Percentiles rank a stretch among this genome's conserved stretches.
These are phyloP conservation scores for Dysdera silvatica DNA, from an alignment of 1,140 invertebrate genomes.

Conservation along the genomic window DNA sequence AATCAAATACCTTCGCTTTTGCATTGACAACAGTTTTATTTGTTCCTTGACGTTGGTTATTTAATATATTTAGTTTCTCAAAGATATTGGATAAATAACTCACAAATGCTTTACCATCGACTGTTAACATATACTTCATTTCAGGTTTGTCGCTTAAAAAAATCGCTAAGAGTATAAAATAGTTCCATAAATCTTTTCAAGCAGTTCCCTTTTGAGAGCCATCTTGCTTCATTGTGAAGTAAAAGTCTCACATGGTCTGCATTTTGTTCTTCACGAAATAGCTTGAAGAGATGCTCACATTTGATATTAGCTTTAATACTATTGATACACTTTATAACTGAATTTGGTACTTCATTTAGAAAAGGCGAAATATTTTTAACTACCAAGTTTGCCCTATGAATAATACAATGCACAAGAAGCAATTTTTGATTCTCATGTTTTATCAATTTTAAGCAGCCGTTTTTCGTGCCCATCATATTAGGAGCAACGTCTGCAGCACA, in stretches of 20 bases:
- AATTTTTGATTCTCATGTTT: constrained; percentile 11
- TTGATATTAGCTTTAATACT: background rate
- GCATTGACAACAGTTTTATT: constrained; percentile 26
- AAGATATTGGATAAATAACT: constrained; percentile 28
- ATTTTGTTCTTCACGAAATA: constrained; percentile 3
- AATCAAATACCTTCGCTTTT: constrained; percentile 16
- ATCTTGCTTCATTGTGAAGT: constrained; percentile 10
- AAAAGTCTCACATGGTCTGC: background rate
- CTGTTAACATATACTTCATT: constrained; percentile 3
- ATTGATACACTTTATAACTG: too few species aligned
- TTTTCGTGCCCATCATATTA: background rate
- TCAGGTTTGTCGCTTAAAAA: constrained; percentile 16
- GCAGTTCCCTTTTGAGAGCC: constrained; percentile 18
- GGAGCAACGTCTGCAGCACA: background rate
- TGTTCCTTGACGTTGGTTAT: constrained; percentile 21
- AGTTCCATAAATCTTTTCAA: constrained; percentile 16
- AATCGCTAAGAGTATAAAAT: constrained; percentile 6
- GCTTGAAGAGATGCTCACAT: background rate
- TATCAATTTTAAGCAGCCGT: constrained; percentile 3
- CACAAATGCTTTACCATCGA: constrained; percentile 23
- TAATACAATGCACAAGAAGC: constrained; percentile 6
- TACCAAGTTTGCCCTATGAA: too few species aligned
- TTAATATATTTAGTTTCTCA: constrained; percentile 20
- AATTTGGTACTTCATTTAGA: background rate
- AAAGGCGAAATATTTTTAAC: background rate